Evolutionary conservation across 2,888 invertebrate species (phyloP).

Genomic region (Oconnorella tubifera): DNA sequence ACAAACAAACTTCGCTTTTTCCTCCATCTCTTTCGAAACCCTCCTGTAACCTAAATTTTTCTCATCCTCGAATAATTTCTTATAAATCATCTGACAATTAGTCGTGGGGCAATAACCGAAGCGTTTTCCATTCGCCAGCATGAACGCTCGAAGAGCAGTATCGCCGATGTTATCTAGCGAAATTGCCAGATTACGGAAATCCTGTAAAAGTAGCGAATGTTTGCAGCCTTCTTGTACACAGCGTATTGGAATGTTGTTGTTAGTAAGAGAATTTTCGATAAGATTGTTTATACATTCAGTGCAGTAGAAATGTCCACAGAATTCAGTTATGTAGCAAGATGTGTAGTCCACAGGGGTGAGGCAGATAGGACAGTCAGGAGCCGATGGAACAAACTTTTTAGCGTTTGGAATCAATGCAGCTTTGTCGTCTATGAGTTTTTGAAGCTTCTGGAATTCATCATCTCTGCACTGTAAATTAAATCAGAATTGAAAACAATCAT

Average conservation of each 20-base stretch:
- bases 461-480: constrained; percentile 15
- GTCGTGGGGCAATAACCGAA: constrained; percentile 45
- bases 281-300: constrained; percentile 36
- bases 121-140: constrained; percentile 31
- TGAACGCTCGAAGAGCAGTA: constrained; percentile 39
- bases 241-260: constrained; percentile 40
- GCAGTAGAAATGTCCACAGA: constrained; percentile 49
- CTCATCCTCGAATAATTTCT: too few relatives aligned
- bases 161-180: constrained; percentile 32
- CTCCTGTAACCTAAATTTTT: too few relatives aligned
- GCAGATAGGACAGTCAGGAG: constrained; percentile 44
- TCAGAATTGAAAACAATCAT: too few relatives aligned
- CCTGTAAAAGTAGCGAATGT: constrained; percentile 32
- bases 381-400: background rate
- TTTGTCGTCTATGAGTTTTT: background rate
- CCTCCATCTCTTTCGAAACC: too few relatives aligned
- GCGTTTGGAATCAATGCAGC: background rate
- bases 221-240: constrained; percentile 42
- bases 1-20: background rate
- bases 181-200: constrained; percentile 17
- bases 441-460: constrained; percentile 10
- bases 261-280: constrained; percentile 33
- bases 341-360: constrained; percentile 40
- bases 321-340: constrained; percentile 42
- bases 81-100: constrained; percentile 45